These are phyloP conservation scores for Dendrolimus kikuchii DNA, from an alignment of 1,140 invertebrate species.

Conservation along the genomic window DNA sequence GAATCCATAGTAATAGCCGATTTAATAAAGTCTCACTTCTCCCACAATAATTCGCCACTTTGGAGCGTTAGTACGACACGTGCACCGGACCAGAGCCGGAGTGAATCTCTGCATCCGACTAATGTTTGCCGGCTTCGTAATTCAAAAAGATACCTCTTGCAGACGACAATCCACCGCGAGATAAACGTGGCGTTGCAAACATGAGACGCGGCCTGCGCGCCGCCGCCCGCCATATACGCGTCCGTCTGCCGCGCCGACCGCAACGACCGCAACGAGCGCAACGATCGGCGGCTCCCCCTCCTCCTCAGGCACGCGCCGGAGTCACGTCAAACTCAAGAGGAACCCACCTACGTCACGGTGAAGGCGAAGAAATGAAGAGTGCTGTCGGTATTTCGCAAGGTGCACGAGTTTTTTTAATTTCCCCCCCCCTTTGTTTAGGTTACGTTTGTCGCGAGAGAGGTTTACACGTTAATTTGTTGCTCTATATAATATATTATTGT, in stretches of 20 bases:
- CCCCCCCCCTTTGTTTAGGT: too few species aligned
- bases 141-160: constrained; percentile 9
- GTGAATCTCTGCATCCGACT: too few species aligned
- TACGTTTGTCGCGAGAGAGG: too few species aligned
- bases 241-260: constrained; percentile 18
- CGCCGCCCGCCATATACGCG: constrained; percentile 17
- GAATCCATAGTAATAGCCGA: too few species aligned
- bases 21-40: too few species aligned
- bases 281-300: constrained; percentile 22
- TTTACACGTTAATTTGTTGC: too few species aligned
- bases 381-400: constrained; percentile 55
- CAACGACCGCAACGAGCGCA: constrained; percentile 11
- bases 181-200: constrained; percentile 84
- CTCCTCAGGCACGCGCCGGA: constrained; percentile 19
- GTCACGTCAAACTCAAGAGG: constrained; percentile 12
- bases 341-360: constrained; percentile 39
- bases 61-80: too few species aligned
- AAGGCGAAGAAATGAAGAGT: constrained; percentile 47
- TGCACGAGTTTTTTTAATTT: constrained; percentile 48
- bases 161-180: constrained; percentile 85
- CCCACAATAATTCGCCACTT: too few species aligned
- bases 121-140: too few species aligned
- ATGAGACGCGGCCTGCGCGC: constrained; percentile 71
- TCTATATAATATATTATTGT: too few species aligned
- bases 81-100: too few species aligned